These are phyloP conservation scores for Zosterops pallidus DNA, from an alignment of 2,113 vertebrate genomes.

Conservation along the genomic window DNA sequence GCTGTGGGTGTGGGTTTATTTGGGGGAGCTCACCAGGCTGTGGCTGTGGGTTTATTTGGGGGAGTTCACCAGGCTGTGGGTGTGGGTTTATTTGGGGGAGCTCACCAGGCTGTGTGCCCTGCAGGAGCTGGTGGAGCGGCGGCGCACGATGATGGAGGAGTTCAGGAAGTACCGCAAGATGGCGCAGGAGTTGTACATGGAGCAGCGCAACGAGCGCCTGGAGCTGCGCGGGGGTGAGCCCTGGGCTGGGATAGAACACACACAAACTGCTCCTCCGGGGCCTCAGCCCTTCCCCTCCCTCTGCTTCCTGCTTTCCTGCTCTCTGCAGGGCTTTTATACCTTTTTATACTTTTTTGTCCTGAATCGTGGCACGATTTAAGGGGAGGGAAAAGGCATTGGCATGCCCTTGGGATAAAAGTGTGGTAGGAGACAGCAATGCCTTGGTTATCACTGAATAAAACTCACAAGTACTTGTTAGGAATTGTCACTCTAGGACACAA, in stretches of 20 bases:
- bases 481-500: not conserved
- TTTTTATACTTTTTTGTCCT: not conserved
- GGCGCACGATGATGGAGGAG: conserved; percentile 95
- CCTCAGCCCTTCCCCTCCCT: not conserved
- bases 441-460: not conserved
- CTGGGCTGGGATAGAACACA: fast-evolving
- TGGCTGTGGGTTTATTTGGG: too few species aligned
- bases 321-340: too few species aligned
- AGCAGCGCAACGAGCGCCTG: conserved; percentile 87
- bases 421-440: not conserved
- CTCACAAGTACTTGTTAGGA: not conserved
- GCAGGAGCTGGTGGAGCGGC: conserved; percentile 85
- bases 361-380: not conserved
- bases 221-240: conserved; percentile 89
- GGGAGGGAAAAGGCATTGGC: fast-evolving
- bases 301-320: not conserved
- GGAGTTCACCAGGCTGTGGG: too few species aligned
- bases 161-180: conserved; percentile 89
- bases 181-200: conserved; percentile 80
- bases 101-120: not conserved
- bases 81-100: fast-evolving
- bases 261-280: fast-evolving
- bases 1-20: too few species aligned
- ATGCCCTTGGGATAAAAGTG: not conserved
- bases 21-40: too few species aligned